phyloP scores from a whole-genome alignment of 2,113 vertebrate species.

The Platanista minor region DNA sequence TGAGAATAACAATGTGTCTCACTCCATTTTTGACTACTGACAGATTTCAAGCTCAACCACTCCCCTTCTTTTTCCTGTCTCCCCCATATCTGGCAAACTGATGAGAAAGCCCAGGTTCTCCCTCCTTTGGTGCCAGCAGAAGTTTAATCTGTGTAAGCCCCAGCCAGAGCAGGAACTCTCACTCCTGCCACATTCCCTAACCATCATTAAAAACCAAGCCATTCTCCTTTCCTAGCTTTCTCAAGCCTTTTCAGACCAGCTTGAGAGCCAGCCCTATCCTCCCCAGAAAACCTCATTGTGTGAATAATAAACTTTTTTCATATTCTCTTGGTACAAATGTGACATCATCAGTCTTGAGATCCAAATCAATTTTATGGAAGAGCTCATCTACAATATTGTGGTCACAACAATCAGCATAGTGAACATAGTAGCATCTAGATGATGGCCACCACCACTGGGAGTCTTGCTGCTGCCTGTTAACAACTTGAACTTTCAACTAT shows the following conservation, averaged over 20 bases:
- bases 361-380: background rate
- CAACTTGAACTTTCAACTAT: background rate
- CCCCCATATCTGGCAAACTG: background rate
- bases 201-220: background rate
- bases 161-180: background rate
- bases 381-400: background rate
- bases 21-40: background rate
- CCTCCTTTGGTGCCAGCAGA: background rate
- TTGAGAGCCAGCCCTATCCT: background rate
- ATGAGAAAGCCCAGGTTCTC: background rate
- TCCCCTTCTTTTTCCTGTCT: background rate
- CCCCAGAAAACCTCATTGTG: background rate
- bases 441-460: accelerated
- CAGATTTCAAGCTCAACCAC: background rate
- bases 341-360: background rate
- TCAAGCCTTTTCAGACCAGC: background rate
- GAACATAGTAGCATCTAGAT: accelerated
- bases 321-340: background rate
- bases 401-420: background rate
- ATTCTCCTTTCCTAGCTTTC: background rate
- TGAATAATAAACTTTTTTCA: background rate
- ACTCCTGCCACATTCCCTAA: too few species aligned
- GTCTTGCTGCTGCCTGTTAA: background rate
- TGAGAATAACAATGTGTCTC: background rate
- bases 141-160: background rate